Base-by-base conservation (phyloP, 2,113 vertebrate species). In the Prietella phreatophila region DNA sequence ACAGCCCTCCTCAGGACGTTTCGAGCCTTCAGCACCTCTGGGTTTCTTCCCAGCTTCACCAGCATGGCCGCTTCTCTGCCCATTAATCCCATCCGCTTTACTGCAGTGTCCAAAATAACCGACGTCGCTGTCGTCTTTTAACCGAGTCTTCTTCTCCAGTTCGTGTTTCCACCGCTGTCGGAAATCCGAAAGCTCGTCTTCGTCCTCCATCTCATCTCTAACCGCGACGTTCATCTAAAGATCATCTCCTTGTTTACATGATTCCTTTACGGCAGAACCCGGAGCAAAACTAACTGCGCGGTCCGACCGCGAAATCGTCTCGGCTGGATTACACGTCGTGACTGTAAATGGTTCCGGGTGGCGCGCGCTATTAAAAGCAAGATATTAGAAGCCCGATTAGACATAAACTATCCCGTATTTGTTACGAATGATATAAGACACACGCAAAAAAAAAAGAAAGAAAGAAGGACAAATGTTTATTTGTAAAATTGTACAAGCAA, bases 101-200 rank as follows among this genome's bases (percentile, higher is more conserved):
- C 50, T 81, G 53, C 14, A 30, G 20, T 73, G 20, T 15, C 82
- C 86, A 2, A 83, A 87, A 83, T 85, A 85, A 2, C 67, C 19
- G 1, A n/a, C 22, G 9, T 61, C 71, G 14, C 75, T 50, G 36
- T 76, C 42, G 53, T 6, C 84, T 15, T 33, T 30, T 19, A 61
- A 33, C 5, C 88, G 42, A 33, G 81, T 89, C 78, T 88, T 88
- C 67, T 33, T 56, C 4, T 75, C 86, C 79, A 96, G 61, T 2
- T 96, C 96, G 20, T 87, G 36, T 91, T 93, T 93, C 95, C 96
- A 96, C 55, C 76, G 87, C 47, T 94, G 90, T 84, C 95, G 93
- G 86, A 96, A 96, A 47, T 87, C 87, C 85, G 42, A 87, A 22
- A 96, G 93, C 15, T 95, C 94, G 20, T 94, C 89, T 0, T 90